Evolutionary conservation across 2,888 invertebrate genomes (phyloP).

Genomic region (Amitus sp.): DNA sequence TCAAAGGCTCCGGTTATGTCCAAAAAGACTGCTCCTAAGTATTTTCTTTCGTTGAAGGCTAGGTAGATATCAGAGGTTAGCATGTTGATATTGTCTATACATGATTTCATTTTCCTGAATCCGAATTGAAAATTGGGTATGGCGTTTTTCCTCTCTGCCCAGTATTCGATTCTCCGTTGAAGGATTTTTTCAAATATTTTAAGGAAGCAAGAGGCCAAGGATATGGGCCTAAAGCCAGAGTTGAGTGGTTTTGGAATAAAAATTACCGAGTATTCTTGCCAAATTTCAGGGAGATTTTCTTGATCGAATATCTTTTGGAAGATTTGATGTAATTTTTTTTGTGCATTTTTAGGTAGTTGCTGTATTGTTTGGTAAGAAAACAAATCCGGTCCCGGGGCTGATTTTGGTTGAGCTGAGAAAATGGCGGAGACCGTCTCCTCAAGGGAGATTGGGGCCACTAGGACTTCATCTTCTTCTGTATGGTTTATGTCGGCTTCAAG

Average conservation of each 20-base stretch:
- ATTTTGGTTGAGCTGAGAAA: no score
- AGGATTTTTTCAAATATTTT: conserved; percentile 3
- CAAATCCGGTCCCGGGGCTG: neutral
- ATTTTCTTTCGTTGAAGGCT: neutral
- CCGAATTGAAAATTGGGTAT: neutral
- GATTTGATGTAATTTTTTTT: neutral
- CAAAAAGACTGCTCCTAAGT: neutral
- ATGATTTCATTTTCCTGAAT: neutral
- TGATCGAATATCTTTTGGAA: neutral
- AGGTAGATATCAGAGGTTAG: neutral
- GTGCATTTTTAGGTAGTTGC: neutral
- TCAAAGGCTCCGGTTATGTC: conserved; percentile 17
- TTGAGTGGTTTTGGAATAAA: neutral
- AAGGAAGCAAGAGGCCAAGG: neutral
- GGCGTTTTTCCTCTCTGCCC: neutral
- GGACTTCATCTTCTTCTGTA: neutral
- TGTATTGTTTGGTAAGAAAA: neutral
- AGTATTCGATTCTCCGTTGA: neutral
- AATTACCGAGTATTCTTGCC: neutral
- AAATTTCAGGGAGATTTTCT: neutral
- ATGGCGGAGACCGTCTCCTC: no score
- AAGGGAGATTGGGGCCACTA: neutral
- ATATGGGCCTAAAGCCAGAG: neutral
- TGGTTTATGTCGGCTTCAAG: neutral
- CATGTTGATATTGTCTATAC: neutral